A percentile compares a stretch with the other conserved stretches of the same genome.
phyloP scores from a whole-genome alignment of 2,888 invertebrate genomes.

The Drosophila silvestris region DNA sequence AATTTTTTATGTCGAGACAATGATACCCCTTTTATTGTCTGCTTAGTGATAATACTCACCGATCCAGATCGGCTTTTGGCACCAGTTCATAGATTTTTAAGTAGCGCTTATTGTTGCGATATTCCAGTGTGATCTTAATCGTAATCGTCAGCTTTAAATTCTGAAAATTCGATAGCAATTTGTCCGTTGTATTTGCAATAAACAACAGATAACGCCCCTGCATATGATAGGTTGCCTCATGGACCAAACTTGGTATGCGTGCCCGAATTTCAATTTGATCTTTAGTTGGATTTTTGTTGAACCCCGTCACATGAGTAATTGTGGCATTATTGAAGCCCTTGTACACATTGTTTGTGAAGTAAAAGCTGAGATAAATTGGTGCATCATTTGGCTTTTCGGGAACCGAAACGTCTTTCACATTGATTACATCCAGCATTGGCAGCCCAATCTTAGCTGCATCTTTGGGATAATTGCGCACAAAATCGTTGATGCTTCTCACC shows the following conservation, averaged over 20 bases:
- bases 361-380: constrained; percentile 45
- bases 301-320: constrained; percentile 59
- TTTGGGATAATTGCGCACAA: constrained; percentile 47
- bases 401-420: constrained; percentile 5
- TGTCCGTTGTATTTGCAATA: constrained; percentile 51
- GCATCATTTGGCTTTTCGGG: constrained; percentile 10
- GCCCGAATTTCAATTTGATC: constrained; percentile 50
- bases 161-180: constrained; percentile 49
- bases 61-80: constrained; percentile 56
- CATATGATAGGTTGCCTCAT: constrained; percentile 44
- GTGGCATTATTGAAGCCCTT: constrained; percentile 61
- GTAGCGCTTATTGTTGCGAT: constrained; percentile 55
- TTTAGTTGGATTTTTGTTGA: constrained; percentile 54
- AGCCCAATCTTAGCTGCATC: constrained; percentile 60
- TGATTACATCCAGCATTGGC: constrained; percentile 34
- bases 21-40: neutral
- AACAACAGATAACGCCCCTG: constrained; percentile 42
- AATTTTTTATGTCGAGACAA: neutral
- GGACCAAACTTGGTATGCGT: constrained; percentile 46
- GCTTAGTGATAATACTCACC: constrained; percentile 45
- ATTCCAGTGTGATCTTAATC: constrained; percentile 53
- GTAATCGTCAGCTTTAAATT: constrained; percentile 47
- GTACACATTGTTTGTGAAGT: constrained; percentile 26
- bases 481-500: constrained; percentile 40
- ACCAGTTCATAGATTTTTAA: constrained; percentile 53